Conservation (phyloP, 2,888 invertebrate species). For the Unio delphinus region DNA sequence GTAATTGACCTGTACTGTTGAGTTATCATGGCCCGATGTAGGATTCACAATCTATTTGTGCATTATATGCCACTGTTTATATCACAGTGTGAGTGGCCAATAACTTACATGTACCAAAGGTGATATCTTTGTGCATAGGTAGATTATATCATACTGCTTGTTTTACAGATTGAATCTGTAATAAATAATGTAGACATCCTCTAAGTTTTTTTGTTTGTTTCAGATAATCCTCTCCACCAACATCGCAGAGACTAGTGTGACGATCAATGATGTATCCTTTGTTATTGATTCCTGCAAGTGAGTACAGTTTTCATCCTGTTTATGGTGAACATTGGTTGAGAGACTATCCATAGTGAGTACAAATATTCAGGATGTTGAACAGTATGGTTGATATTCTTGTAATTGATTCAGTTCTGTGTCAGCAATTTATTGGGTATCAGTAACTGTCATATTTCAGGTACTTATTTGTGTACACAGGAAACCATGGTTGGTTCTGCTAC, state of each 20-base stretch:
- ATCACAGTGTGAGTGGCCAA: too few species aligned
- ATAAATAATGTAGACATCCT: too few species aligned
- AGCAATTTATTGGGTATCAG: background rate
- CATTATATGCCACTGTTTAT: too few species aligned
- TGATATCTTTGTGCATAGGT: too few species aligned
- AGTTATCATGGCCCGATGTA: too few species aligned
- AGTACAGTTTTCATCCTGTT: slow-evolving; percentile 41
- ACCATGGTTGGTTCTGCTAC: too few species aligned
- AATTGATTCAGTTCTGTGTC: background rate
- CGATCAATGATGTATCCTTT: slow-evolving; percentile 98
- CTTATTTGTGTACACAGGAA: background rate
- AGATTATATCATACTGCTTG: too few species aligned
- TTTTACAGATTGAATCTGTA: too few species aligned
- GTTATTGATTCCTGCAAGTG: slow-evolving; percentile 96
- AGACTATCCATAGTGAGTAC: background rate
- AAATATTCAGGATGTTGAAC: background rate
- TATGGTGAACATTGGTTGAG: background rate
- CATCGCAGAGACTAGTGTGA: slow-evolving; percentile 98
- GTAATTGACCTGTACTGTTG: too few species aligned
- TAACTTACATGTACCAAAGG: too few species aligned
- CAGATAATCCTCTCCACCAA: slow-evolving; percentile 96
- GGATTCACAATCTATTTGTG: too few species aligned
- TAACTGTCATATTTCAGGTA: background rate
- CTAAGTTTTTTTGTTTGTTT: slow-evolving; percentile 22
- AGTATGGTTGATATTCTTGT: background rate